A percentile compares a stretch with the other conserved stretches of the same genome.
Evolutionary conservation across 2,888 invertebrate genomes (phyloP).

Genomic region (Pollenia griseotomentosa): DNA sequence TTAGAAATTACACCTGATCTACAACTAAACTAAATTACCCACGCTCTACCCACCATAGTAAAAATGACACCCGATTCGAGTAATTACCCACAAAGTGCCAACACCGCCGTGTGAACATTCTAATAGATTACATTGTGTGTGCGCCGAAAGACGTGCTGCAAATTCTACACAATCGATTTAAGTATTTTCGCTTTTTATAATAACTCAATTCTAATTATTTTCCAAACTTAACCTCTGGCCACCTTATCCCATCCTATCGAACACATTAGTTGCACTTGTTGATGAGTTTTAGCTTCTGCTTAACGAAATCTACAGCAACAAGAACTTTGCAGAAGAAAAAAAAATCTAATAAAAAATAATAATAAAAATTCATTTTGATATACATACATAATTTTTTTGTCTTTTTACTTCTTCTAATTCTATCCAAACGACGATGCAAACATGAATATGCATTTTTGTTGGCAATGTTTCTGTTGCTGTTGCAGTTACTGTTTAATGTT

Average conservation of each 20-base stretch:
- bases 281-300: constrained; percentile 69
- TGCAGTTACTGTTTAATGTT: constrained; percentile 6
- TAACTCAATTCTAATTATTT: too few species aligned
- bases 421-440: background rate
- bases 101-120: too few species aligned
- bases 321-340: constrained; percentile 2
- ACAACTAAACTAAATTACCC: too few species aligned
- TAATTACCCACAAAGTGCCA: too few species aligned
- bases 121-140: too few species aligned
- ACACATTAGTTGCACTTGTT: constrained; percentile 62
- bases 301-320: constrained; percentile 31
- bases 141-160: too few species aligned
- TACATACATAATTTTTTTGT: constrained; percentile 14
- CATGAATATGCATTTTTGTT: constrained; percentile 24
- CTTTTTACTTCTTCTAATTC: constrained; percentile 20
- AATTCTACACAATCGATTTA: too few species aligned
- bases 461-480: background rate
- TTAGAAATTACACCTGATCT: too few species aligned
- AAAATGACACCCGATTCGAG: too few species aligned
- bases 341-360: constrained; percentile 39
- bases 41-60: too few species aligned
- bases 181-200: too few species aligned
- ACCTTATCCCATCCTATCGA: constrained; percentile 27
- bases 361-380: constrained; percentile 67
- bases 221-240: constrained; percentile 22